These are phyloP conservation scores for Chromis chromis DNA, from an alignment of 2,797 vertebrate species.

Conservation along the genomic window DNA sequence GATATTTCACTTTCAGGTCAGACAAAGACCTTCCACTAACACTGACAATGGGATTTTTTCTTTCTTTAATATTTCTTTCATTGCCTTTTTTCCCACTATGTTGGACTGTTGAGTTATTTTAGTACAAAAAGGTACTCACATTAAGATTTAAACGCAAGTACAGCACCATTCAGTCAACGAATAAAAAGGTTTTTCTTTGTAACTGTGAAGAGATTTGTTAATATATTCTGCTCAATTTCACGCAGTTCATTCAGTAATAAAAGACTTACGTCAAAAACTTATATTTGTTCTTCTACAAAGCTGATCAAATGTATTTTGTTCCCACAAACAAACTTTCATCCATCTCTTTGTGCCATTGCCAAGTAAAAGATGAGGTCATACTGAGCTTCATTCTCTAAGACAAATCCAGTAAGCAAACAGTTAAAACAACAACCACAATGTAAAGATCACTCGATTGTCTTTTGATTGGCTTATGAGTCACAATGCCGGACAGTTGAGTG, in stretches of 20 bases:
- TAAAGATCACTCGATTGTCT: not conserved
- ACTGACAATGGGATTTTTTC: not conserved
- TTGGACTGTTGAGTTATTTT: too few relatives aligned
- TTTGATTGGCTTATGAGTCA: not conserved
- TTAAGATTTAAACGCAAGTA: not conserved
- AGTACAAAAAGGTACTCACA: not conserved
- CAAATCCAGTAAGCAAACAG: not conserved
- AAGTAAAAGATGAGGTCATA: not conserved
- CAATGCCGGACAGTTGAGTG: not conserved
- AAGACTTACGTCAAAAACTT: not conserved
- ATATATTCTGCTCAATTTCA: not conserved
- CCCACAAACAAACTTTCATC: not conserved
- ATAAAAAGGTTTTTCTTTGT: not conserved
- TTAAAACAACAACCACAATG: not conserved
- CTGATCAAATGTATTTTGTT: not conserved
- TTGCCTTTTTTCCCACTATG: not conserved
- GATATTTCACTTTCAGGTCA: constrained; percentile 87
- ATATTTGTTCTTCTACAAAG: not conserved
- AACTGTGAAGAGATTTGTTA: not conserved
- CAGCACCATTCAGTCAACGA: not conserved
- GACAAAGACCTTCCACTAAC: not conserved
- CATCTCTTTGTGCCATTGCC: not conserved
- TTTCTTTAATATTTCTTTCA: not conserved
- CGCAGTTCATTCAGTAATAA: not conserved
- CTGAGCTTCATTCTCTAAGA: not conserved